Base-by-base conservation (phyloP, 1,140 invertebrate genomes). In the Drosophila murphyi region DNA sequence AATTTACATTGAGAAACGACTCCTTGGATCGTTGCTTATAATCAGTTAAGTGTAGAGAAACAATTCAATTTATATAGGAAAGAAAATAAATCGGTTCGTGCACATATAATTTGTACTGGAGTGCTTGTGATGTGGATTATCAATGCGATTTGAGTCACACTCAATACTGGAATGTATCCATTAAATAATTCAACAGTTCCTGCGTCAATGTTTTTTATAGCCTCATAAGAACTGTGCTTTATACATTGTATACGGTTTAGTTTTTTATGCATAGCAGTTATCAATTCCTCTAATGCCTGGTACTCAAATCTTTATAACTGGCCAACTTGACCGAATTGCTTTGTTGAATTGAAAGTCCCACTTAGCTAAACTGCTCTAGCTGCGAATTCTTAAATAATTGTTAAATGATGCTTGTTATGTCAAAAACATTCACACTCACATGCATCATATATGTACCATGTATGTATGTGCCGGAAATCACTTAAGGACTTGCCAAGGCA, bases 401-500 rank as follows among this genome's bases (percentile, higher is more conserved):
- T 88, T 88, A 85, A 88, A 88, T 88, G 85, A 85, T 89, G 85
- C 85, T 88, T 88, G 85, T 88, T 88, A 89, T 81, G 85, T 89
- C 85, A 88, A 80, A 89, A 88, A 73, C 85, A 88, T 75, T 79
- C 68, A 52, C 78, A 76, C 78, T 67, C 62, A 72, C 35, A 34
- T 5, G 8, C 48, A 51, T 31, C 32, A 51, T 50, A 55, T 35
- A 60, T 28, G 29, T 50, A 62, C 20, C 20, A 20, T 75, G 71
- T 57, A 47, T 28, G 32, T n/a, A 12, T 60, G 47, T 57, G 50
- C 55, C 78, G 65, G 61, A 79, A 79, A 89, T 89, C 83, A 88
- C 83, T 88, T 89, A 89, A 82, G 70, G 60, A 59, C 64, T 72
- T 82, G 52, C 43, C 45, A 8, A 60, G 51, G 32, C 56, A 62